phyloP scores from a whole-genome alignment of 2,113 vertebrate genomes.

The Notiomystis cincta region DNA sequence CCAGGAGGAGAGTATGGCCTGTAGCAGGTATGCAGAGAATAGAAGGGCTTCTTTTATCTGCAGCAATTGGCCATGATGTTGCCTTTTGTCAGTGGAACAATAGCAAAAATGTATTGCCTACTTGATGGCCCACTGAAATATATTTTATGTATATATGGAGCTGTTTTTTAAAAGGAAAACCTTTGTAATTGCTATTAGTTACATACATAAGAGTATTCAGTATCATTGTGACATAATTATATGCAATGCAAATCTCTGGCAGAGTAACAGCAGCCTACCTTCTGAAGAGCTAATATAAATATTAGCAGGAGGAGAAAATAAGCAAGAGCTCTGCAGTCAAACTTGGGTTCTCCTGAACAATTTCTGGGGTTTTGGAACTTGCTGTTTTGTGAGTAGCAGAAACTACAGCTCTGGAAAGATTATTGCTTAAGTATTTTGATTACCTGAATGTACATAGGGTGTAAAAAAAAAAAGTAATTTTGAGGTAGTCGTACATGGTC shows the following conservation, averaged over 20 bases:
- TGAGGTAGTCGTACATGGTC: not conserved
- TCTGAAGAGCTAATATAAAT: not conserved
- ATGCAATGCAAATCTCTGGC: not conserved
- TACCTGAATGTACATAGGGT: not conserved
- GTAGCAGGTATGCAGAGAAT: not conserved
- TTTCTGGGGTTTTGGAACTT: not conserved
- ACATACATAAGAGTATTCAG: not conserved
- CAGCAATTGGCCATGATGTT: not conserved
- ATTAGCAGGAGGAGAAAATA: not conserved
- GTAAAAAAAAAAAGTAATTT: not conserved
- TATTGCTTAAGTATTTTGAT: not conserved
- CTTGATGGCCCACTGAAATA: not conserved
- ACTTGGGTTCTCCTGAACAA: accelerated
- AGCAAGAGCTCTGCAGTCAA: not conserved
- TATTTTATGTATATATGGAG: not conserved
- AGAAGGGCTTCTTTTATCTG: not conserved
- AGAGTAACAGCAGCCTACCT: not conserved
- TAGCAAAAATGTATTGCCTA: not conserved
- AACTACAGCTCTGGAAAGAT: not conserved
- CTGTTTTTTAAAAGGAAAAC: not conserved
- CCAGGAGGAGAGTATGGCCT: not conserved
- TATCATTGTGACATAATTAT: not conserved
- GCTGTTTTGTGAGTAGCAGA: not conserved
- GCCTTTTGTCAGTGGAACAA: not conserved
- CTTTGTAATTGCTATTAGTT: not conserved